A percentile compares a stretch with the other conserved stretches of the same genome.
Conservation (phyloP, 2,797 vertebrate genomes). For the Lindbergichthys nudifrons region DNA sequence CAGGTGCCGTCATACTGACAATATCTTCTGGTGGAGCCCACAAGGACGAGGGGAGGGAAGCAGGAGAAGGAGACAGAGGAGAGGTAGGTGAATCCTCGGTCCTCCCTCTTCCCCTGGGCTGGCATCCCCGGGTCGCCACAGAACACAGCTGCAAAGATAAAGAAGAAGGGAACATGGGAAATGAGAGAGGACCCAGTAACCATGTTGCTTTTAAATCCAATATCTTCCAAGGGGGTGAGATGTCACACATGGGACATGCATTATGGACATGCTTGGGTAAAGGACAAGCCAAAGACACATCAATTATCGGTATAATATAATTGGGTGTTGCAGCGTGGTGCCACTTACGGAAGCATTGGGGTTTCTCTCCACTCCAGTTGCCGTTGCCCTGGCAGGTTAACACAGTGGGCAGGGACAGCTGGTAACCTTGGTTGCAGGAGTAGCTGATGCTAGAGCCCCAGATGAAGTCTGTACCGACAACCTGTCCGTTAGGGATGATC, state of each 20-base stretch:
- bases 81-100: slow-evolving; percentile 95
- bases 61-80: slow-evolving; percentile 96
- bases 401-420: slow-evolving; percentile 95
- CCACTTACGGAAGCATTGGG: slow-evolving; percentile 97
- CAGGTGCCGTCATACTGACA: slow-evolving; percentile 96
- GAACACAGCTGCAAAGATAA: slow-evolving; percentile 89
- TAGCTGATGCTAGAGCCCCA: slow-evolving; percentile 97
- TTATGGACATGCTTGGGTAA: slow-evolving; percentile 1
- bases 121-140: slow-evolving; percentile 96
- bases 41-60: slow-evolving; percentile 89
- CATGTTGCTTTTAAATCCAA: slow-evolving; percentile 27
- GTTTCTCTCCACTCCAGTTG: slow-evolving; percentile 95
- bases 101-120: slow-evolving; percentile 90
- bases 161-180: background rate
- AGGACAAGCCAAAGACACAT: slow-evolving; percentile 23
- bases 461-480: slow-evolving; percentile 92
- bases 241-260: slow-evolving; percentile 11
- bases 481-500: slow-evolving; percentile 92
- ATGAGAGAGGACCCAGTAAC: slow-evolving; percentile 18
- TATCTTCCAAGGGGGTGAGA: slow-evolving; percentile 2
- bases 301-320: slow-evolving; percentile 23
- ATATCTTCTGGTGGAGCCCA: slow-evolving; percentile 93
- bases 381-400: slow-evolving; percentile 95
- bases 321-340: slow-evolving; percentile 10
- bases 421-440: slow-evolving; percentile 95